phyloP scores from a whole-genome alignment of 2,797 vertebrate genomes.

The Avahi laniger region DNA sequence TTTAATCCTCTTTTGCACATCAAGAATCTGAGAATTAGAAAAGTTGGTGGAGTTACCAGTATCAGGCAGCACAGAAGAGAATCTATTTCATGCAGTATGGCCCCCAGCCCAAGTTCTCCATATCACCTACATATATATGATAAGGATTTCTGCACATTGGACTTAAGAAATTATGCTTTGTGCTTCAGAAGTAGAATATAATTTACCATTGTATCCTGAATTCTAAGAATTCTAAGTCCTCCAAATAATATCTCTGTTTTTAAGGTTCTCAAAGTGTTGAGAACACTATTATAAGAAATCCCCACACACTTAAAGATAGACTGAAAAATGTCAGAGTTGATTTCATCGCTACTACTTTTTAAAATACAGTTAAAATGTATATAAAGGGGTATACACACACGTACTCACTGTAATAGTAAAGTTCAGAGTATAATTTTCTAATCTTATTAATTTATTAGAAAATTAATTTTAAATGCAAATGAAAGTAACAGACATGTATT shows the following conservation, averaged over 20 bases:
- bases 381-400: too few relatives aligned
- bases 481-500: neutral
- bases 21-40: neutral
- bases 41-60: neutral
- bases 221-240: neutral
- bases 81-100: neutral
- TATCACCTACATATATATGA: neutral
- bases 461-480: neutral
- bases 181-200: neutral
- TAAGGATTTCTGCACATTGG: neutral
- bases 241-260: neutral
- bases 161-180: neutral
- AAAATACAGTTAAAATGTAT: neutral
- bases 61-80: neutral
- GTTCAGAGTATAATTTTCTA: neutral
- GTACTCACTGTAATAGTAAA: neutral
- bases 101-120: neutral
- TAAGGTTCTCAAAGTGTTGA: neutral
- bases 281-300: neutral
- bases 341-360: neutral
- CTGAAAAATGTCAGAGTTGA: neutral
- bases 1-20: neutral
- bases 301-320: neutral
- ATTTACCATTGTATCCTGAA: neutral
- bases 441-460: neutral